Evolutionary conservation across 2,797 vertebrate species (phyloP), one percentile per base, ranked within the genome.

Genomic region (Tenualosa ilisha): DNA sequence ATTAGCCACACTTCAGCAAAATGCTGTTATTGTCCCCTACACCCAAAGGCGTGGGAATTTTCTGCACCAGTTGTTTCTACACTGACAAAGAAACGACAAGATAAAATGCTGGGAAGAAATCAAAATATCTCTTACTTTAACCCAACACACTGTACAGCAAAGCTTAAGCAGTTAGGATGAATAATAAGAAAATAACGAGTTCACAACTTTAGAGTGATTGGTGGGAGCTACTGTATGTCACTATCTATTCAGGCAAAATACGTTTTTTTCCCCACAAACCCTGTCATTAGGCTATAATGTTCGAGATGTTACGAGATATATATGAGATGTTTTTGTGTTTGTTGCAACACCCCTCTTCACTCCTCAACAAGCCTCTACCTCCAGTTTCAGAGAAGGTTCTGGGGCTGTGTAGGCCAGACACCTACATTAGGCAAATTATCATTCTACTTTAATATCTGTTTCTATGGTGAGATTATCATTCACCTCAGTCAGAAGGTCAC

Each of bases 1-100:
- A 43, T 79, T 79, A 79, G 72, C 7, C 22, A 63, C 22, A 63
- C 59, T 24, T 22, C 13, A 43, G 37, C 37, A 46, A 17, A 40
- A 46, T 20, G 37, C 72, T 79, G 72, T 79, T 79, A 79, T 79
- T 79, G 72, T 79, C 72, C 72, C 6, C 72, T 79, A 46, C 72
- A 20, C 72, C 40, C 72, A 46, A 46, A 79, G 72, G 72, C 40
- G 72, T 79, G 72, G 72, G 72, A 79, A 79, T 46, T 43, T 43
- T 20, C 72, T 6, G 40, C 72, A 79, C 43, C 72, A 79, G 15
- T 37, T 20, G 37, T 20, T 79, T 79, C 40, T 43, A 46, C 37
- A 79, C 43, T 20, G 72, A 75, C 15, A 79, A 79, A 79, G 37
- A 40, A 79, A 22, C 13, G 17, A 43, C 40, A 15, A 43, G 72